Base-by-base conservation (phyloP, 2,888 invertebrate genomes). In the Parapristionchus giblindavisi region DNA sequence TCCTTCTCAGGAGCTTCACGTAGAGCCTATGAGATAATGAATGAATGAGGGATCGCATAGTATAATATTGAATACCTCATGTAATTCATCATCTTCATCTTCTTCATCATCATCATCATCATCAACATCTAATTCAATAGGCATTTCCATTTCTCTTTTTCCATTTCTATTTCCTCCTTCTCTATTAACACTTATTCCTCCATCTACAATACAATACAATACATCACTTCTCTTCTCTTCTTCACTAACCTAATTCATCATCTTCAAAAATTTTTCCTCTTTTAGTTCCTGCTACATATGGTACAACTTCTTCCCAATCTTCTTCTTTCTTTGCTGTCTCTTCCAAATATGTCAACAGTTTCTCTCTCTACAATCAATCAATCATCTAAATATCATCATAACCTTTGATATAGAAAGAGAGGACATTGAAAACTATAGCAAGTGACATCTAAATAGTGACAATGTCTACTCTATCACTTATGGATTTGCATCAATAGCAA, bases 251-350 rank as follows among this genome's bases (percentile, higher is more conserved):
- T 14, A 48, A 29, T 34, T 60, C 60, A 14, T 48, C 68, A 32
- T 68, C 68, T 63, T 60, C 36, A 63, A 75, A 60, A 54, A 51
- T 38, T 32, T 58, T 68, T 14, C 98, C 98, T 89, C 96, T 91
- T 81, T 95, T 92, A 76, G 93, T 92, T 78, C 96, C 96, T 83
- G 95, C 92, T 48, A 95, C 93, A 89, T 92, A 99, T 14, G 97
- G 96, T 89, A 97, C 95, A 77, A 93, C 91, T 89, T 99, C 98
- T 3, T 97, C 97, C 91, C 93, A 92, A 90, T 99, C 99, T 68
- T 97, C 96, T 76, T 98, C 96, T 90, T 96, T 96, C 85, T 95
- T 91, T n/a, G 98, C 98, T 89, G 96, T 94, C 90, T 96, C 96
- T 90, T 98, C 97, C 87, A 97, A 94, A 90, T 95, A 96, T 89